phyloP scores from a whole-genome alignment of 1,140 invertebrate genomes.

The Zeugodacus cucurbitae region DNA sequence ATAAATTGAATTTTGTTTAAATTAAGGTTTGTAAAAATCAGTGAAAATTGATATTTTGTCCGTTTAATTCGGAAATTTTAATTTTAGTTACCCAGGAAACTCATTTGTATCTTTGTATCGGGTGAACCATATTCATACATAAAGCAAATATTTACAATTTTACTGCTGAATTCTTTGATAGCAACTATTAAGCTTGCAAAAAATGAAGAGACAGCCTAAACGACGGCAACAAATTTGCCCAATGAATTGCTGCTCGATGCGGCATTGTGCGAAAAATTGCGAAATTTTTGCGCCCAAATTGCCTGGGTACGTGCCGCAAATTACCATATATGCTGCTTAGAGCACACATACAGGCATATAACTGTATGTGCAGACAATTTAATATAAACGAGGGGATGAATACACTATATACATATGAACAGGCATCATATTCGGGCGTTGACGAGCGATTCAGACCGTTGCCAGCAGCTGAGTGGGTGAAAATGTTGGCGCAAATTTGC shows the following conservation, averaged over 20 bases:
- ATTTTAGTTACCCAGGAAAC: no score
- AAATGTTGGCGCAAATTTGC: conserved; percentile 1
- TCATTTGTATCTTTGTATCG: no score
- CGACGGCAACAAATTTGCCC: background rate
- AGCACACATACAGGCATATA: background rate
- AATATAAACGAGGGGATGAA: background rate
- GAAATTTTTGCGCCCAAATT: background rate
- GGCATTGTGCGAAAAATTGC: background rate
- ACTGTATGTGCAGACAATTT: background rate
- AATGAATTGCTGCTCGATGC: background rate
- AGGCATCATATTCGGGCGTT: background rate
- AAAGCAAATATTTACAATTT: no score
- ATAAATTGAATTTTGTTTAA: no score
- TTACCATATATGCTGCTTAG: background rate
- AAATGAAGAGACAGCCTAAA: background rate
- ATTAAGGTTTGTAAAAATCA: no score
- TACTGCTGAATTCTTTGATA: no score
- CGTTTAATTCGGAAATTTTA: no score
- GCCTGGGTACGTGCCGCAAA: background rate
- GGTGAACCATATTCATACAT: no score
- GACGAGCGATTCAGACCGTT: background rate
- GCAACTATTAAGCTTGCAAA: no score
- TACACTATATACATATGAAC: background rate
- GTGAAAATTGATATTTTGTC: no score
- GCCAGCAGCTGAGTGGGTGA: background rate